Percentiles rank a stretch among this genome's conserved stretches.
phyloP scores from a whole-genome alignment of 2,797 vertebrate species.

The Botia almorhae region DNA sequence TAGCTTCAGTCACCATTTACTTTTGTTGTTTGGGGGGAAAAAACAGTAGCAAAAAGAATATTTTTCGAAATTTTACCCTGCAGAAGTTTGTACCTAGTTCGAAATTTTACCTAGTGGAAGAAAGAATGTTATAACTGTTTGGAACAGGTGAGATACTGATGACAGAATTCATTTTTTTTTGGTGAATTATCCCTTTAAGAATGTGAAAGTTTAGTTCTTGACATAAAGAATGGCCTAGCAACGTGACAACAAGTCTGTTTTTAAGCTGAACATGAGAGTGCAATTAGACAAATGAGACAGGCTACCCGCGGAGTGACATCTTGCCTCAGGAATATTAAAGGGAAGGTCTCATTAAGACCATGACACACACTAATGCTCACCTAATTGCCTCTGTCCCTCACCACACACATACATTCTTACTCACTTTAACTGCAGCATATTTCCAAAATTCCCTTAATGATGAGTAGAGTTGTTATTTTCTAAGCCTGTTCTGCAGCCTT shows the following conservation, averaged over 20 bases:
- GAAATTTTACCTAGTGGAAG: background rate
- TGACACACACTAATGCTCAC: conserved; percentile 38
- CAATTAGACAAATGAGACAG: conserved; percentile 53
- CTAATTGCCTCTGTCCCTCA: conserved; percentile 35
- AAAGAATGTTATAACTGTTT: background rate
- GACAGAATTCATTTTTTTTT: background rate
- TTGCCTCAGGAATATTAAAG: conserved; percentile 46
- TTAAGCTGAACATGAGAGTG: conserved; percentile 41
- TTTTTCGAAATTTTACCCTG: background rate
- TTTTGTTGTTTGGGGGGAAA: background rate
- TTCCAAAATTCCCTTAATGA: conserved; percentile 63
- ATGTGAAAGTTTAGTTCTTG: background rate
- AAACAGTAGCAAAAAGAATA: background rate
- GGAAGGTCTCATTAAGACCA: conserved; percentile 52
- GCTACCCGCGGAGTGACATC: conserved; percentile 32
- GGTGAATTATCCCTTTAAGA: background rate
- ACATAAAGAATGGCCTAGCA: background rate
- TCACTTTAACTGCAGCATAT: conserved; percentile 36
- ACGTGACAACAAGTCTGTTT: conserved; percentile 30
- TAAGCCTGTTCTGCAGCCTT: conserved; percentile 58
- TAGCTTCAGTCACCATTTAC: background rate
- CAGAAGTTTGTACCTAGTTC: background rate
- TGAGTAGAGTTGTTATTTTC: conserved; percentile 28
- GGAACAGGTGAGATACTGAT: background rate
- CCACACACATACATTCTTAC: background rate